Evolutionary conservation across 2,888 invertebrate genomes (phyloP), one percentile per base, ranked within the genome.

Genomic region (Yponomeuta sedellus): DNA sequence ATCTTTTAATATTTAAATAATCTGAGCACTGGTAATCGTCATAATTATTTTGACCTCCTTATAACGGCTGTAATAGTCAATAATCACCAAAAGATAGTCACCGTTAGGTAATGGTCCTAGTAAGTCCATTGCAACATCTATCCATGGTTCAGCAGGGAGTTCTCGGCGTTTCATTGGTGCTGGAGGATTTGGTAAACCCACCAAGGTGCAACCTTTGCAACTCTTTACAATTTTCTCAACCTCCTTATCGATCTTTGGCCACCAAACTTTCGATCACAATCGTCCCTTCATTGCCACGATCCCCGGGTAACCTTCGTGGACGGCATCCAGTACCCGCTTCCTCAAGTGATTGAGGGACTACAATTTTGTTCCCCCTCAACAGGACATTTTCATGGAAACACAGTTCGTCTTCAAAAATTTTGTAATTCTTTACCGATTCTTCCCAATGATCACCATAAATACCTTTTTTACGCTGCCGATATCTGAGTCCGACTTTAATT

Each of bases 281-380:
- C 70, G 57, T 10, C 64, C 58, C 66, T 70, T 70, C 69, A 68
- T 70, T 28, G 61, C 64, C 1, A 70, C 71, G 16, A 73, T 72
- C 10, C 75, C 74, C 1, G 74, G 72, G 64, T 77, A 76, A 0
- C 78, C 78, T 66, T 78, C 74, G 61, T 78, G 77, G 2, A 73
- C 75, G 20, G 71, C 67, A 8, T 66, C 67, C 63, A 74, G 66
- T 6, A 70, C 70, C 22, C 64, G 59, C 62, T 71, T 61, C 25
- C 70, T 59, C 22, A 66, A n/a, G 34, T 20, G 8, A 6, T 20
- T 8, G 16, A 3, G 66, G 66, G 20, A 64, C 58, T 25, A 64
- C 66, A 58, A 66, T 57, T 56, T 39, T 64, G 11, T 28, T 64
- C 19, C 64, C 66, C 20, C 28, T 62, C 44, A 66, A 56, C 6